phyloP scores from a whole-genome alignment of 2,888 invertebrate species.

The Lymantria dispar region DNA sequence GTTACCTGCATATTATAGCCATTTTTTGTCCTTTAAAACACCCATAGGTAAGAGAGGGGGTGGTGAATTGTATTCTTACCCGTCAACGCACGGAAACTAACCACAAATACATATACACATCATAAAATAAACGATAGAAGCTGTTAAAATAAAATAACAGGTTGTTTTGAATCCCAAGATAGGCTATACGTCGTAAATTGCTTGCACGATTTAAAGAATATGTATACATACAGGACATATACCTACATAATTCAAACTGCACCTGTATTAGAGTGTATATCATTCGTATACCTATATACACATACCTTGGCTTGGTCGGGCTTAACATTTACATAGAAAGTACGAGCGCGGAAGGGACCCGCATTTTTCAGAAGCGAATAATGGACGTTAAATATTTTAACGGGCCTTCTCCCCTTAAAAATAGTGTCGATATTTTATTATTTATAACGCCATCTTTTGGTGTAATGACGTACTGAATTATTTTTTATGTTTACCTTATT shows the following conservation, averaged over 20 bases:
- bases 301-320: constrained; percentile 14
- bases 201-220: neutral
- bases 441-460: constrained; percentile 45
- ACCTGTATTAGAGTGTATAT: constrained; percentile 13
- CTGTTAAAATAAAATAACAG: too few species aligned
- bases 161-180: too few species aligned
- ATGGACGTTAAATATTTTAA: constrained; percentile 64
- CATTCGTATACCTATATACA: constrained; percentile 39
- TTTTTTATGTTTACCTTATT: constrained; percentile 32
- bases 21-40: too few species aligned
- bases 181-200: too few species aligned
- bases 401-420: constrained; percentile 47
- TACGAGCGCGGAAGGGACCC: constrained; percentile 54
- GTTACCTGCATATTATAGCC: too few species aligned
- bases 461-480: constrained; percentile 26
- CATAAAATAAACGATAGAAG: too few species aligned
- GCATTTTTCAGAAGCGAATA: constrained; percentile 59
- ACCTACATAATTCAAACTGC: neutral
- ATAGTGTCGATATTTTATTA: constrained; percentile 58
- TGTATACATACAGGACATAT: neutral
- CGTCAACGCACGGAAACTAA: too few species aligned
- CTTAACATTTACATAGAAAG: constrained; percentile 54
- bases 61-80: too few species aligned
- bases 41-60: too few species aligned
- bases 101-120: too few species aligned